phyloP scores from a whole-genome alignment of 2,888 invertebrate genomes.

The Ennomos quercinarius region DNA sequence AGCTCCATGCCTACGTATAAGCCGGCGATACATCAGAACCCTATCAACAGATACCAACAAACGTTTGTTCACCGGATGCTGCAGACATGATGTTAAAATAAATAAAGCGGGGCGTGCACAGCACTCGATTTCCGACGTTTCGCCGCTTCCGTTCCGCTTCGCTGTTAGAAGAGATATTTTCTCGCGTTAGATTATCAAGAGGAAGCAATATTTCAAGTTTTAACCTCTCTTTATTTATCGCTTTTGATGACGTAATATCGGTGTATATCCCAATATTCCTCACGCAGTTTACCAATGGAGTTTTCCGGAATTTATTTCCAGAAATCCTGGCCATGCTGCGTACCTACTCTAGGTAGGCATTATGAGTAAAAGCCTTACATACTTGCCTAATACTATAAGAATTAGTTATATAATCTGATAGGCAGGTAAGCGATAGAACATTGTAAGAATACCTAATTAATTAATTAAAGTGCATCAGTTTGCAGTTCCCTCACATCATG shows the following conservation, averaged over 20 bases:
- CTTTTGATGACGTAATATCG: background rate
- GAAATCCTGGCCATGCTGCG: too few species aligned
- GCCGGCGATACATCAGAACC: slow-evolving; percentile 52
- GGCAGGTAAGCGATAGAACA: too few species aligned
- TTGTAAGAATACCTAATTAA: too few species aligned
- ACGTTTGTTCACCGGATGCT: slow-evolving; percentile 72
- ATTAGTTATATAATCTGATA: too few species aligned
- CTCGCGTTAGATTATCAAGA: slow-evolving; percentile 60
- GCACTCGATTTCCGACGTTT: slow-evolving; percentile 76
- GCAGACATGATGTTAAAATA: slow-evolving; percentile 79
- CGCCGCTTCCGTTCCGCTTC: slow-evolving; percentile 65
- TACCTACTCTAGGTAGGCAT: too few species aligned
- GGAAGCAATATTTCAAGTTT: slow-evolving; percentile 57
- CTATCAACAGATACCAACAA: slow-evolving; percentile 63
- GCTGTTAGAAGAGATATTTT: slow-evolving; percentile 58
- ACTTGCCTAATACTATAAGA: too few species aligned
- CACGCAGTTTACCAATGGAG: too few species aligned
- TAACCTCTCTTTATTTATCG: slow-evolving; percentile 21
- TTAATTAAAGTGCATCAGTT: too few species aligned
- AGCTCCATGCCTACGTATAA: slow-evolving; percentile 18
- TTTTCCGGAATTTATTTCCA: too few species aligned
- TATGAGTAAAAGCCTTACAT: too few species aligned
- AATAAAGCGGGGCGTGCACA: slow-evolving; percentile 67
- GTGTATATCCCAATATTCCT: too few species aligned
- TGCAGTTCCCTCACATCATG: too few species aligned